Base-by-base conservation (phyloP, 2,888 invertebrate genomes). In the Drepanosiphum platanoidis region DNA sequence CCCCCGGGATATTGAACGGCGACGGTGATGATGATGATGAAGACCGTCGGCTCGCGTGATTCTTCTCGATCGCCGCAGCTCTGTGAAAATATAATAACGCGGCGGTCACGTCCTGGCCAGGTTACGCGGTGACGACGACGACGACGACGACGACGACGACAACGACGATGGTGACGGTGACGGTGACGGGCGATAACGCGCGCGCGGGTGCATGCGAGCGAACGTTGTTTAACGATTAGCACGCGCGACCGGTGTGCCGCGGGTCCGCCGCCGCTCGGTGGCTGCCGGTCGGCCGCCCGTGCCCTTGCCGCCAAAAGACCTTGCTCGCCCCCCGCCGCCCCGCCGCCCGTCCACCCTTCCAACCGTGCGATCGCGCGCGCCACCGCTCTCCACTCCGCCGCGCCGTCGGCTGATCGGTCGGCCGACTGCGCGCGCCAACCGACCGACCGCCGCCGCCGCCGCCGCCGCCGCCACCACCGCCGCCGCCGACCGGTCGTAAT, bases 231-330 rank as follows among this genome's bases (percentile, higher is more conserved):
- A 74, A 83, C 74, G 74, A 83, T 75, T 66, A 82, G 74, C 83
- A 61, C 72, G 42, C 72, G 81, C 72, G 83, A 74, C 83, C 74
- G 74, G 66, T 75, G 36, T 64, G 74, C 74, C 74, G 46, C 72
- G 72, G 82, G 27, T 72, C 64, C 42, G 81, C 68, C n/a, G n/a
- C n/a, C 70, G 39, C 36, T 58, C 71, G 64, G 74, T 66, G 80
- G 68, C 77, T 77, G 77, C 77, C 77, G 39, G 39, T 61, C 68
- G 39, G 39, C 52, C 80, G 52, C 52, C 80, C 64, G 74, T 74
- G 83, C 74, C 74, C 74, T 74, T 74, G 82, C 74, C 74, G 64
- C 74, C 74, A 64, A 74, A 74, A 83, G 74, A 74, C 82, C 82
- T 72, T 71, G 81, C 27, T 68, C 42, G 64, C 39, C 34, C 32